Base-by-base conservation (phyloP, 2,888 invertebrate genomes). In the Oxyscelio sp. region DNA sequence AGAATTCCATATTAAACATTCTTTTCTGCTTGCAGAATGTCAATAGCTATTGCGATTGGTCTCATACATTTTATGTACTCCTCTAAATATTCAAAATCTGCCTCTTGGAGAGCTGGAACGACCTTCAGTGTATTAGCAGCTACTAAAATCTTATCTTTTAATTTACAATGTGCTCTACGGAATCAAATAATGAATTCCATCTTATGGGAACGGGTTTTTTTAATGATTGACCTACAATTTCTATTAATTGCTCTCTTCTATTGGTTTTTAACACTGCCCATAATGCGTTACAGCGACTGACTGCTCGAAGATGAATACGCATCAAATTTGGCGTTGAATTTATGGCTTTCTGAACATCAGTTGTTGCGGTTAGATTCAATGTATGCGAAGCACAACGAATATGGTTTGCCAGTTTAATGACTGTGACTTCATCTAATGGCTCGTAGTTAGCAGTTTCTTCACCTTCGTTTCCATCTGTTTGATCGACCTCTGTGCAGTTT, bases 101-200 rank as follows among this genome's bases (percentile, higher is more conserved):
- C 3, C 6, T 27, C 27, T 27, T 27, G 27, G 6, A 27, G 27
- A 27, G 27, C 27, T 4, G 27, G 27, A 27, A 27, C 27, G 4
- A 27, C 27, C 6, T 27, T 3, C 27, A 27, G 6, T 27, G 3
- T 6, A 27, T 3, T 27, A 27, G 6, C 27, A 4, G 27, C 27
- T 27, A 4, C 6, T 4, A 27, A 6, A 4, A 27, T 27, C 3
- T 27, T 27, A 6, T 27, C 27, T 27, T 27, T 27, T 27, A 27
- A 27, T 27, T 27, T 3, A 27, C 27, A 27, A 27, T n/a, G n/a
- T n/a, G n/a, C n/a, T n/a, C n/a, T n/a, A n/a, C n/a, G 5, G 59
- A 19, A 22, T 59, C 59, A 21, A 59, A 59, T 4, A 59, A 2
- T n/a, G 59, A 59, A 19, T 59, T 59, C 59, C 59, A 59, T 13